These are phyloP conservation scores for Latrodectus hesperus DNA, from an alignment of 2,888 invertebrate genomes.

Conservation along the genomic window DNA sequence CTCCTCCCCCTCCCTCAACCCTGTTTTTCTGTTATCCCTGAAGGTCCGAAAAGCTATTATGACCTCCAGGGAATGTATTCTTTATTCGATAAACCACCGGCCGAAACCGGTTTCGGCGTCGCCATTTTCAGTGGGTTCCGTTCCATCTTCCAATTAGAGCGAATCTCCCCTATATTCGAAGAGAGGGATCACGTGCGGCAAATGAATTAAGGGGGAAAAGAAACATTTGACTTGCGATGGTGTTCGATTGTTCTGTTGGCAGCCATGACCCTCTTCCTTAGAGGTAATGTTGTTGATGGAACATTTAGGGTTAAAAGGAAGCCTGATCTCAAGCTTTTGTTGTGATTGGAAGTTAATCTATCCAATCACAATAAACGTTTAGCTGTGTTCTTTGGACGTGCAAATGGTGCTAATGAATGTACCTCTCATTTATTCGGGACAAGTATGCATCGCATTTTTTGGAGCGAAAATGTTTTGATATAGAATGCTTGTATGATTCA, in stretches of 20 bases:
- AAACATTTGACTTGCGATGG: conserved; percentile 7
- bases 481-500: too few species aligned
- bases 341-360: background rate
- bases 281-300: conserved; percentile 43
- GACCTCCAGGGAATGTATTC: conserved; percentile 2
- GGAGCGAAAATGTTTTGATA: too few species aligned
- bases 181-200: background rate
- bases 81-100: conserved; percentile 37
- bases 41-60: conserved; percentile 1
- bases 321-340: conserved; percentile 10
- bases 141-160: conserved; percentile 28
- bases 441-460: too few species aligned
- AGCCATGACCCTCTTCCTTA: conserved; percentile 34
- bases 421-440: too few species aligned
- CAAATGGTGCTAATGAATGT: too few species aligned
- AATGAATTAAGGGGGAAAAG: background rate
- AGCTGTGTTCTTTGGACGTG: too few species aligned
- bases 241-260: conserved; percentile 27
- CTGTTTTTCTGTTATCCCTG: background rate
- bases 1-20: background rate
- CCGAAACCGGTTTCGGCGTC: conserved; percentile 21
- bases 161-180: conserved; percentile 14
- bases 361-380: too few species aligned
- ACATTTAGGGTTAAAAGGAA: conserved; percentile 24
- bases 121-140: background rate